phyloP scores from a whole-genome alignment of 2,113 vertebrate genomes.

The Chelonoidis abingdonii region DNA sequence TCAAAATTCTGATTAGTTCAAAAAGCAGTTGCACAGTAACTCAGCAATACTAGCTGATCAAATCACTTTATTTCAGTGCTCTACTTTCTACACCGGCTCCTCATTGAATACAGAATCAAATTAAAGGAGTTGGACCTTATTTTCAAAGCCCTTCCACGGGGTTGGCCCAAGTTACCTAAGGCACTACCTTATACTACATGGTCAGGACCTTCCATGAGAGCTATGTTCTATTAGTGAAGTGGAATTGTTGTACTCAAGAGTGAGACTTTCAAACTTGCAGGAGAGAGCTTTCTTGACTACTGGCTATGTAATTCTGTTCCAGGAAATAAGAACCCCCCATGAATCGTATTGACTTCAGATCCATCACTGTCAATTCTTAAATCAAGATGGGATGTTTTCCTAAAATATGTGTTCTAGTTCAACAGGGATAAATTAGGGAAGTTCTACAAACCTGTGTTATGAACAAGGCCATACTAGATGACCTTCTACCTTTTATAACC shows the following conservation, averaged over 20 bases:
- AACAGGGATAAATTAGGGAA: not conserved
- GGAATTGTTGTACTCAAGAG: not conserved
- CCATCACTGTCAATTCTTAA: not conserved
- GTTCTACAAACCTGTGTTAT: not conserved
- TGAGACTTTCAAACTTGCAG: not conserved
- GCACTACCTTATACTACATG: not conserved
- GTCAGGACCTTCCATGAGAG: not conserved
- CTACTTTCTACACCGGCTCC: not conserved
- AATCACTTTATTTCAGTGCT: not conserved
- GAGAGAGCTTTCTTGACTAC: not conserved
- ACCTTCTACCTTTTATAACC: not conserved
- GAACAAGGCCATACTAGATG: not conserved
- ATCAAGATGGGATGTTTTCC: not conserved
- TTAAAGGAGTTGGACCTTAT: not conserved
- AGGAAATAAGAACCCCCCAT: not conserved
- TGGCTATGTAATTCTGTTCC: not conserved
- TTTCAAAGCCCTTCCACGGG: not conserved
- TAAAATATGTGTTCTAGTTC: not conserved
- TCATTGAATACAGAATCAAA: not conserved
- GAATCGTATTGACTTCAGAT: not conserved
- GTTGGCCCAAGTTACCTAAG: not conserved
- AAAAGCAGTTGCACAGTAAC: not conserved
- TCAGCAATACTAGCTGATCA: not conserved
- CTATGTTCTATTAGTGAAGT: not conserved
- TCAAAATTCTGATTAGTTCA: not conserved